Base-by-base conservation (phyloP, 2,888 invertebrate genomes). In the Stictocephala bisonia region DNA sequence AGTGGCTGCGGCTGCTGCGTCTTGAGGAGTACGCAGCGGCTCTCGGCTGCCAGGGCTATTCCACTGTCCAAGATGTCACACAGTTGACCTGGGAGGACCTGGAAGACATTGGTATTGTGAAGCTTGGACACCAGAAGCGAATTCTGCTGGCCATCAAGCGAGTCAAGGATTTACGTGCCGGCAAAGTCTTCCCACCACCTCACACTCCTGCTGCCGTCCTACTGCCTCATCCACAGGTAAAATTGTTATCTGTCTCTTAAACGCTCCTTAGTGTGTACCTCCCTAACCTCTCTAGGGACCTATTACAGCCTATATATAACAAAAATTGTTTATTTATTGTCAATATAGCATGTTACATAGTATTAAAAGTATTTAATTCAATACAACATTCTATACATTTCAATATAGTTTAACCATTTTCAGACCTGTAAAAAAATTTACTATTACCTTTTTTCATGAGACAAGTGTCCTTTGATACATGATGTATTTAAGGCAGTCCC, bases 11-110 rank as follows among this genome's bases (percentile, higher is more conserved):
- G 80, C 86, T 96, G 79, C 87, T 99, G 76, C 90, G 96, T 78
- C 87, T 99, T 77, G 95, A 96, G 82, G 96, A 97, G 84, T 99
- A 99, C 83, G 91, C 93, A 44, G 92, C 93, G 20, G 93, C 95
- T 48, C 88, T 99, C 76, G 90, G 93, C 77, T 93, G 93, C 78
- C 98, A 99, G 85, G 96, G 96, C 69, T 99, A 97, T 86, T 91
- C 93, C 81, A 94, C 94, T 6, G 95, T 99, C 48, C 94, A 96
- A 81, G 94, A 96, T 84, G 94, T 98, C 71, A 94, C 95, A 31
- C 95, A 97, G 82, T 90, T 99, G 70, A 95, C 96, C 74, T 99
- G 98, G 97, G 99, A 99, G 83, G 99, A 99, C 86, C 89, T 99
- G 83, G 99, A 99, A 86, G 99, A 99, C 83, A 96, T 99, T 84